A percentile compares a stretch with the other conserved stretches of the same genome.
These are phyloP conservation scores for Apoda limacodes DNA, from an alignment of 2,888 invertebrate genomes.

Conservation along the genomic window DNA sequence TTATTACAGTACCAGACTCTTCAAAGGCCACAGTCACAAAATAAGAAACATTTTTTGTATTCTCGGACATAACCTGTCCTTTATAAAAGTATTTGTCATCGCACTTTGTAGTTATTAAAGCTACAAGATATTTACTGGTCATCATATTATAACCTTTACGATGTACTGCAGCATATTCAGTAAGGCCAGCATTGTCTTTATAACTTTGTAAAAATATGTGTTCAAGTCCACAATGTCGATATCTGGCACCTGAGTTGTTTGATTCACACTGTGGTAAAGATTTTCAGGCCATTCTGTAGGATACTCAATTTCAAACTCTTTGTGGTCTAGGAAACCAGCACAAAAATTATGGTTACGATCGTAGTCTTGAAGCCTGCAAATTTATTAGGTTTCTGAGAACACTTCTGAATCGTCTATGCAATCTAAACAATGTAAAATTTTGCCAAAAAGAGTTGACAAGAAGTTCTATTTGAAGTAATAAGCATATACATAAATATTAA, in stretches of 20 bases:
- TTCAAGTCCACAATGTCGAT: constrained; percentile 6
- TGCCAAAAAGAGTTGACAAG: too few species aligned
- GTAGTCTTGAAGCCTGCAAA: too few species aligned
- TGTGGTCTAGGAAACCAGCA: too few species aligned
- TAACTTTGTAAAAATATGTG: constrained; percentile 8
- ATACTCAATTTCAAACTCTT: too few species aligned
- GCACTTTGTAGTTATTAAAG: constrained; percentile 5
- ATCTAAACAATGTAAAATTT: too few species aligned
- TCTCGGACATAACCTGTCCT: constrained; percentile 6
- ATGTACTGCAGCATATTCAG: constrained; percentile 11
- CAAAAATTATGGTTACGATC: too few species aligned
- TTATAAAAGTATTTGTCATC: constrained; percentile 1
- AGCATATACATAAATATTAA: too few species aligned
- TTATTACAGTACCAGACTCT: constrained; percentile 4
- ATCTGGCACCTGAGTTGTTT: constrained; percentile 6
- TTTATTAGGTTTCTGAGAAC: too few species aligned
- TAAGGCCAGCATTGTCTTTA: too few species aligned
- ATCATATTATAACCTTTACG: constrained; percentile 12
- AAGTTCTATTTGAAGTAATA: too few species aligned
- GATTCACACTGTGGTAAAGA: constrained; percentile 6
- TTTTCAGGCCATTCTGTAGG: too few species aligned
- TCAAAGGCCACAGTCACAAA: constrained; percentile 6
- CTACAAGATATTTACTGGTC: constrained; percentile 5
- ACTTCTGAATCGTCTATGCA: too few species aligned
- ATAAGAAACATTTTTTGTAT: constrained; percentile 6